These are phyloP conservation scores for Globodera rostochiensis DNA, from an alignment of 1,140 invertebrate species.

Conservation along the genomic window DNA sequence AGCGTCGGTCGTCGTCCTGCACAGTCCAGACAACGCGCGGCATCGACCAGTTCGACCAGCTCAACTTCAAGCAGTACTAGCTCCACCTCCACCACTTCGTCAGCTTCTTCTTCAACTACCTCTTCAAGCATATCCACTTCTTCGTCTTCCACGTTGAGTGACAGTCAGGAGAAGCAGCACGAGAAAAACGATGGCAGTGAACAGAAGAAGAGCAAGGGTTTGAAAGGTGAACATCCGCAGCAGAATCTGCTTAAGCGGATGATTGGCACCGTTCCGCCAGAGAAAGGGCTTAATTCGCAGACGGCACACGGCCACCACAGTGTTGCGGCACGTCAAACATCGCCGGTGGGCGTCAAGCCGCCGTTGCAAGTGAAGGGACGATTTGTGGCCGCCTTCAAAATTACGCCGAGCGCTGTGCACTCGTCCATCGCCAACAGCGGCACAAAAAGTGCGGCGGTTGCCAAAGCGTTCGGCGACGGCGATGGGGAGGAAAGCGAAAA, in stretches of 20 bases:
- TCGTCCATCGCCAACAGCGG: not conserved
- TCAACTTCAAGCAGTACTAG: not conserved
- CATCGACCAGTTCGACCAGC: slow-evolving; percentile 5
- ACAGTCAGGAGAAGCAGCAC: not conserved
- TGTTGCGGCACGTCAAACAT: not conserved
- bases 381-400: not conserved
- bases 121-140: not conserved
- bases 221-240: not conserved
- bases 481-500: not conserved
- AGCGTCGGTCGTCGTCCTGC: not conserved
- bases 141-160: not conserved
- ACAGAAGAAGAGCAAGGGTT: not conserved
- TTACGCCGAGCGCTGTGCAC: not conserved
- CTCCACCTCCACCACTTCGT: not conserved
- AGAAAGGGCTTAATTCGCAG: not conserved
- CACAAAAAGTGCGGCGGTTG: not conserved
- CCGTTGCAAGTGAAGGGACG: not conserved
- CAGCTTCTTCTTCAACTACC: not conserved
- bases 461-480: not conserved
- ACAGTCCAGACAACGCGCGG: not conserved
- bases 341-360: not conserved
- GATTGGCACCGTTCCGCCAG: not conserved
- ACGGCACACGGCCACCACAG: not conserved
- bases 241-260: not conserved
- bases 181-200: not conserved